phyloP scores from a whole-genome alignment of 2,888 invertebrate species.

The Baronia brevicornis region DNA sequence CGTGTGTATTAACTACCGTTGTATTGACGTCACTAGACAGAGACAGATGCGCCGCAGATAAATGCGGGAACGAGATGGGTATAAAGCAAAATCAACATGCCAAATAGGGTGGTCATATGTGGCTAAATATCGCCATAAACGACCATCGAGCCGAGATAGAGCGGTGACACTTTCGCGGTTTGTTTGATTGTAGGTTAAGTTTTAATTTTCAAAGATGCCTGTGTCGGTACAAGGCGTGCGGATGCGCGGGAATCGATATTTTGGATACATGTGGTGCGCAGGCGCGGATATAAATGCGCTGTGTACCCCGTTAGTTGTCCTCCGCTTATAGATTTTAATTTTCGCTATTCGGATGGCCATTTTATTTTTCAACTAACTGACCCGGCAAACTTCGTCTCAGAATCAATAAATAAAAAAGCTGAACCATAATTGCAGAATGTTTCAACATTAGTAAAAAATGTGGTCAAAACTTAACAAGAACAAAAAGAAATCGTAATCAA shows the following conservation, averaged over 20 bases:
- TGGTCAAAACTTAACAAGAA: no score
- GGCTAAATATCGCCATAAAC: conserved; percentile 59
- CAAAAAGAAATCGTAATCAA: no score
- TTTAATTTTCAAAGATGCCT: conserved; percentile 20
- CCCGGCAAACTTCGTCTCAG: no score
- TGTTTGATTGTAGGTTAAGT: conserved; percentile 37
- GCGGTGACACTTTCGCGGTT: conserved; percentile 38
- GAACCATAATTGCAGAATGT: no score
- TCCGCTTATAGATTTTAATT: conserved; percentile 13
- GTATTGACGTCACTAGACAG: conserved; percentile 54
- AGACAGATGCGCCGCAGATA: conserved; percentile 27
- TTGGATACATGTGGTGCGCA: conserved; percentile 44
- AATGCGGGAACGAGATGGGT: conserved; percentile 31
- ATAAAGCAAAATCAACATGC: conserved; percentile 59
- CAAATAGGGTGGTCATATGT: conserved; percentile 70
- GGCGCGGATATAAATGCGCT: conserved; percentile 17
- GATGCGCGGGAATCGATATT: conserved; percentile 37
- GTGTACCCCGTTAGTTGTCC: conserved; percentile 21
- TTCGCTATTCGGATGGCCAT: neutral
- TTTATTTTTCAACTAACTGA: no score
- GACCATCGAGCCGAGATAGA: conserved; percentile 35
- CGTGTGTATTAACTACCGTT: conserved; percentile 44
- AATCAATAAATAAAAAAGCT: no score
- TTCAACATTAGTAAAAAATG: no score
- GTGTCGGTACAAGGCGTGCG: conserved; percentile 17